phyloP scores from a whole-genome alignment of 2,113 vertebrate species.

The Origma solitaria region DNA sequence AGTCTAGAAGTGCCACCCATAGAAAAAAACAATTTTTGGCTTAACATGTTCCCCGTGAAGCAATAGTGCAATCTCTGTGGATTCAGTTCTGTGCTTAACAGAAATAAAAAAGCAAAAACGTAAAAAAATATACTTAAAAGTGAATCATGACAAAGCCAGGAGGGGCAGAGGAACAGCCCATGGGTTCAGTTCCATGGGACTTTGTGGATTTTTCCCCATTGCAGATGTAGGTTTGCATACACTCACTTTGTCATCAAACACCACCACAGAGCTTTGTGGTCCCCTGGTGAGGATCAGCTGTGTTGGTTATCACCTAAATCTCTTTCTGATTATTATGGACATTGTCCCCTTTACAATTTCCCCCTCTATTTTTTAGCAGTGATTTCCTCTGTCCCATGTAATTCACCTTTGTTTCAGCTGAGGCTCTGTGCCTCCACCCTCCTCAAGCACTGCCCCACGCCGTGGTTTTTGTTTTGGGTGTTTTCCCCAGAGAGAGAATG shows the following conservation, averaged over 20 bases:
- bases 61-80: background rate
- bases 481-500: background rate
- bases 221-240: background rate
- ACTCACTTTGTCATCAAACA: background rate
- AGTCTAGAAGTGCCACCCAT: background rate
- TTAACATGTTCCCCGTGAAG: background rate
- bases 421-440: background rate
- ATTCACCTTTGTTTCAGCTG: background rate
- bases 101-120: background rate
- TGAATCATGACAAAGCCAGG: background rate
- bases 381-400: background rate
- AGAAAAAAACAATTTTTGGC: rapidly evolving
- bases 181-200: background rate
- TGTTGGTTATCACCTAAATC: background rate
- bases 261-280: background rate
- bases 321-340: background rate
- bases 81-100: background rate
- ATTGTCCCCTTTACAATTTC: background rate
- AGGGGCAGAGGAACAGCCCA: background rate
- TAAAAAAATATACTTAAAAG: background rate
- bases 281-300: background rate
- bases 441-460: rapidly evolving
- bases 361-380: background rate
- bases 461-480: background rate
- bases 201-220: background rate